These are phyloP conservation scores for Dasypogon diadema DNA, from an alignment of 2,888 invertebrate genomes.

Conservation along the genomic window DNA sequence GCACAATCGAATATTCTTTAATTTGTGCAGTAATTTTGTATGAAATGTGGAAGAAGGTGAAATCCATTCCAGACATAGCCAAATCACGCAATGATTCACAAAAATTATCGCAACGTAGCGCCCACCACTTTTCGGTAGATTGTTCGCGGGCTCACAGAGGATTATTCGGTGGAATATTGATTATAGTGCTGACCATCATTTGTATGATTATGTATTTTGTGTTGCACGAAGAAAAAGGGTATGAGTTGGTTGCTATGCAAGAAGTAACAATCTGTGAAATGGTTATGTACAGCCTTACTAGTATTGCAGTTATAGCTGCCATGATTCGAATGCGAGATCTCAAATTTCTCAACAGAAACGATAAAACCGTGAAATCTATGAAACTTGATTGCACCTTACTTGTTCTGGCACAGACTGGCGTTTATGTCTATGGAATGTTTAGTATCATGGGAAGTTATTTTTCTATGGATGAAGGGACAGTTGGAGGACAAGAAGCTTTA, in stretches of 20 bases:
- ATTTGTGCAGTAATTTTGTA: conserved; percentile 90
- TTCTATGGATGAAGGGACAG: conserved; percentile 65
- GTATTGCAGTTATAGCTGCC: conserved; percentile 74
- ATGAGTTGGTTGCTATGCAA: conserved; percentile 76
- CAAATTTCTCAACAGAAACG: conserved; percentile 70
- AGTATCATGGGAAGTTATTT: conserved; percentile 78
- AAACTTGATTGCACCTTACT: conserved; percentile 82
- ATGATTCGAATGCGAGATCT: conserved; percentile 76
- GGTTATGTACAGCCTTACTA: conserved; percentile 78
- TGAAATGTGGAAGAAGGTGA: conserved; percentile 91
- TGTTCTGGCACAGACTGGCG: conserved; percentile 88
- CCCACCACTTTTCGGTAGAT: conserved; percentile 82
- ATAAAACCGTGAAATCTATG: conserved; percentile 68
- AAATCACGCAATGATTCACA: conserved; percentile 66
- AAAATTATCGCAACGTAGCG: conserved; percentile 65
- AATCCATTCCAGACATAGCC: conserved; percentile 72
- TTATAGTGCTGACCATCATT: conserved; percentile 86
- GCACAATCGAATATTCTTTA: conserved; percentile 89
- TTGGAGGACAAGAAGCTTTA: conserved; percentile 74
- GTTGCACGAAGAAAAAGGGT: conserved; percentile 75
- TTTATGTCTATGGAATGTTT: conserved; percentile 89
- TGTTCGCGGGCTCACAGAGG: conserved; percentile 87
- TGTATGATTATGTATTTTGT: conserved; percentile 93
- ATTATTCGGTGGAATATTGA: conserved; percentile 79
- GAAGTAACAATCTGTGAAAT: conserved; percentile 84